These are phyloP conservation scores for Anguilla obscura DNA, from an alignment of 2,797 vertebrate species.

Conservation along the genomic window DNA sequence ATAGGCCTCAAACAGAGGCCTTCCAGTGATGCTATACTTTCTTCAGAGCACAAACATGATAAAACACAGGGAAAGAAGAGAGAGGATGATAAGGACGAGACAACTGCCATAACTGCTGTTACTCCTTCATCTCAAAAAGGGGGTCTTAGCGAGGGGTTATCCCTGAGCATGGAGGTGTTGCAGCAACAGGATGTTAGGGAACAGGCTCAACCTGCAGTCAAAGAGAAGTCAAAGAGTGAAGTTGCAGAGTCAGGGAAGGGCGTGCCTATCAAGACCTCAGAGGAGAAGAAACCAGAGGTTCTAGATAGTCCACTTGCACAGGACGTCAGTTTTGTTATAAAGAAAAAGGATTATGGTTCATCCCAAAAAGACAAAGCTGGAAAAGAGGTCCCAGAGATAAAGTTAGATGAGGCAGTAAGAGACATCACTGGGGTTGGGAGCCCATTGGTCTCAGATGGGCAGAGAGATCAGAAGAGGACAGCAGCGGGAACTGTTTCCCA, in stretches of 20 bases:
- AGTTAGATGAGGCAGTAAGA: constrained; percentile 21
- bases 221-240: neutral
- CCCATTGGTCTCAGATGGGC: constrained; percentile 11
- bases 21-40: constrained; percentile 15
- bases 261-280: constrained; percentile 11
- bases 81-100: constrained; percentile 14
- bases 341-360: neutral
- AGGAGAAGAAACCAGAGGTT: constrained; percentile 33
- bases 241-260: neutral
- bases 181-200: neutral
- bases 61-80: constrained; percentile 29
- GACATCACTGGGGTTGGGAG: neutral
- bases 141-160: neutral
- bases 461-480: constrained; percentile 31
- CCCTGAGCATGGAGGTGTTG: neutral
- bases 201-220: neutral
- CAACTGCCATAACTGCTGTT: neutral
- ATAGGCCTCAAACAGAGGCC: constrained; percentile 40
- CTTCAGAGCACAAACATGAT: neutral
- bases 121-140: neutral
- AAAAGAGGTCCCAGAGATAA: constrained; percentile 47
- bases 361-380: constrained; percentile 35
- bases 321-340: neutral
- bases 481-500: constrained; percentile 33
- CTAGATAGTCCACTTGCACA: neutral